Percentiles rank a stretch among this genome's conserved stretches.
Conservation (phyloP, 2,113 vertebrate species). For the Serinus canaria region DNA sequence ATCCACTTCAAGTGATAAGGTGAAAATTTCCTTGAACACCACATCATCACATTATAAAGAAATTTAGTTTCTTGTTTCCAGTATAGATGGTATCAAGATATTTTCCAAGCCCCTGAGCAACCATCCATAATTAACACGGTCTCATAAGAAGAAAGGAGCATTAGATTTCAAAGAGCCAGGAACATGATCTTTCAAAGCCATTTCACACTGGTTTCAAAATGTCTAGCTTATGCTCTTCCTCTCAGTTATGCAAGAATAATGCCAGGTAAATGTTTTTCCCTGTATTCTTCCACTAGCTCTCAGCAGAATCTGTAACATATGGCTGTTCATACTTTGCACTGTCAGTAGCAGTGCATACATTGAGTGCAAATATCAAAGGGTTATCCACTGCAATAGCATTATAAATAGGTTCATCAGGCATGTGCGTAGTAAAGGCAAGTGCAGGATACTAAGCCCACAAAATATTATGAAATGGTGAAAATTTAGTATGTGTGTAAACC, state of each 20-base stretch:
- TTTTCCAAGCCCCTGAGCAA: neutral
- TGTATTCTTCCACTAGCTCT: neutral
- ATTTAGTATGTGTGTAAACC: neutral
- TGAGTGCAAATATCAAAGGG: neutral
- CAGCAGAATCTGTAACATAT: neutral
- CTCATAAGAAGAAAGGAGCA: neutral
- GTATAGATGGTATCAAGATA: neutral
- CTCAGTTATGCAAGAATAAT: neutral
- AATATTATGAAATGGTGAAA: neutral
- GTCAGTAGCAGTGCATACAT: neutral
- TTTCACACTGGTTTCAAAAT: neutral
- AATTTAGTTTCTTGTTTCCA: neutral
- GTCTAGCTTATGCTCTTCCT: neutral
- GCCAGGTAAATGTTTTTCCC: neutral
- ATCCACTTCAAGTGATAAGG: neutral
- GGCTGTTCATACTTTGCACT: neutral
- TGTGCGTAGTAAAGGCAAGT: neutral
- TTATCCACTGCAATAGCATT: neutral
- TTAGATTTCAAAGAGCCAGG: neutral
- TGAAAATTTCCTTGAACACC: neutral
- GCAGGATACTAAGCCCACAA: neutral
- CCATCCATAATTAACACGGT: neutral
- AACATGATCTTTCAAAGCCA: neutral
- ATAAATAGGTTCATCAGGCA: neutral
- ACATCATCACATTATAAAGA: neutral